Conservation (phyloP, 2,797 vertebrate species). For the Anguilla anguilla region DNA sequence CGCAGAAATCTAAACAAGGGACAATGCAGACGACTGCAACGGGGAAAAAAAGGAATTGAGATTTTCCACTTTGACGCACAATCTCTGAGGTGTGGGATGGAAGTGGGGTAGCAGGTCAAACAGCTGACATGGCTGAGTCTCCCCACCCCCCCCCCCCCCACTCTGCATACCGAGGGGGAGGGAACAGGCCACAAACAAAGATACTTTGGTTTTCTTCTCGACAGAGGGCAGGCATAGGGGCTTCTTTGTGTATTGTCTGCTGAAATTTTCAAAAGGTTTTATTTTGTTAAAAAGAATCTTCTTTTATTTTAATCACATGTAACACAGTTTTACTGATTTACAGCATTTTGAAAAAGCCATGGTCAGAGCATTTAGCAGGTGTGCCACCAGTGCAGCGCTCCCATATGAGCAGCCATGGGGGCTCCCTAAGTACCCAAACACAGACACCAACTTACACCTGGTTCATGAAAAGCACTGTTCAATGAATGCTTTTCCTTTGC, state of each 20-base stretch:
- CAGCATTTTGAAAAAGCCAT: no score
- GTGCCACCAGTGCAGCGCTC: no score
- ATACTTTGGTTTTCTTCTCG: neutral
- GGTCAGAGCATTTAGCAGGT: no score
- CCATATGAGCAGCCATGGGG: no score
- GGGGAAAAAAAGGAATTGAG: neutral
- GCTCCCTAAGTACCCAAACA: no score
- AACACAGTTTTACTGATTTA: neutral
- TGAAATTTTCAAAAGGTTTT: neutral
- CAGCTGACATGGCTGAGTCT: neutral
- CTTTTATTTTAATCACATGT: neutral
- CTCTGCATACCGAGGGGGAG: neutral
- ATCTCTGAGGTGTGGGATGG: neutral
- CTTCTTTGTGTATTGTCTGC: neutral
- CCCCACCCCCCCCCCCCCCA: neutral
- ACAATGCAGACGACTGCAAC: neutral
- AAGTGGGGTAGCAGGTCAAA: conserved; percentile 7
- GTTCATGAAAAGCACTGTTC: no score
- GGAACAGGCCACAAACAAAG: conserved; percentile 12
- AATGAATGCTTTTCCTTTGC: no score
- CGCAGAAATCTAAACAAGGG: conserved; percentile 29
- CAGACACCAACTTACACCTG: no score
- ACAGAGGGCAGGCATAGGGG: neutral
- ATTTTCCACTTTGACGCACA: neutral
- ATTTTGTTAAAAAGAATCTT: neutral